Evolutionary conservation across 1,140 invertebrate genomes (phyloP).

Genomic region (Microvelia longipes): DNA sequence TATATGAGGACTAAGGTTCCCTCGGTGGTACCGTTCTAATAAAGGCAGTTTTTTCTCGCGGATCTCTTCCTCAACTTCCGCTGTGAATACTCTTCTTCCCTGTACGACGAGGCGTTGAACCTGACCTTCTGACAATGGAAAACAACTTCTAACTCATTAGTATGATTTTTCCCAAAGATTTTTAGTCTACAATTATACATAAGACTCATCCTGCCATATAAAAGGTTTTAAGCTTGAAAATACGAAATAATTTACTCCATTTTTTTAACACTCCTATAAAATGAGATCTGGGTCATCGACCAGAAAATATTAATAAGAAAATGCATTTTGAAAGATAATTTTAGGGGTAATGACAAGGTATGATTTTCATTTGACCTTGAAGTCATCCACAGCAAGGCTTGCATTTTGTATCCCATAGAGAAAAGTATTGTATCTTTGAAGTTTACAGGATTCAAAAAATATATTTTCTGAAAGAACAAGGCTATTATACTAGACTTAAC

Average conservation of each 20-base stretch:
- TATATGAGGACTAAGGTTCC: background rate
- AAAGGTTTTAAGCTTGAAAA: background rate
- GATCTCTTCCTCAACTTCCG: background rate
- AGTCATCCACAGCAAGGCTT: too few species aligned
- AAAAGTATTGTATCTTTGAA: too few species aligned
- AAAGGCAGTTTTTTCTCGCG: background rate
- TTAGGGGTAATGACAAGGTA: too few species aligned
- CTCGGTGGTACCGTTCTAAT: background rate
- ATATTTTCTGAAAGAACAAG: too few species aligned
- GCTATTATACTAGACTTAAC: too few species aligned
- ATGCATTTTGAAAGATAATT: too few species aligned
- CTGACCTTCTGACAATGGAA: background rate
- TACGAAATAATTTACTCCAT: background rate
- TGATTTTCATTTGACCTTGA: too few species aligned
- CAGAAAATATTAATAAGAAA: background rate
- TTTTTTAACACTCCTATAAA: background rate
- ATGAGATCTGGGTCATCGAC: background rate
- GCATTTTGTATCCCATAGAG: too few species aligned
- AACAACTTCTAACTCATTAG: background rate
- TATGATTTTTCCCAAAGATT: background rate
- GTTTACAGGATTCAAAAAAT: too few species aligned
- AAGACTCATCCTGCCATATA: background rate
- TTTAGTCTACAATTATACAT: background rate
- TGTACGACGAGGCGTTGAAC: background rate
- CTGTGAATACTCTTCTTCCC: background rate